Evolutionary conservation across 2,113 vertebrate species (phyloP).

Genomic region (Ictalurus punctatus): DNA sequence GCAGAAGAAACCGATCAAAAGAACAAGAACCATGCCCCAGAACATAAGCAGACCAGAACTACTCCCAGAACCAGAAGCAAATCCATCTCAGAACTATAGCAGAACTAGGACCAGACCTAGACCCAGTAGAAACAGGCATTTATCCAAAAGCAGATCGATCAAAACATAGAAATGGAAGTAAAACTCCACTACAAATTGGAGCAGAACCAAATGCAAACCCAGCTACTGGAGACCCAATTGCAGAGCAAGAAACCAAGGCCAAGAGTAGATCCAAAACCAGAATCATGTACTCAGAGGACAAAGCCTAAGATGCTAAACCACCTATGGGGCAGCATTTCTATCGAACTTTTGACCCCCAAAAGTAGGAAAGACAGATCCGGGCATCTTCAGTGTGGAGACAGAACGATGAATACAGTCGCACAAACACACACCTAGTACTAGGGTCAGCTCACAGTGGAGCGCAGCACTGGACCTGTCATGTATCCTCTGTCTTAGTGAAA

Average conservation of each 20-base stretch:
- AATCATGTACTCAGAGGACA: not conserved
- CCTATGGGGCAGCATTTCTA: not conserved
- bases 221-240: not conserved
- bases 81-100: not conserved
- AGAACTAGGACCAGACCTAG: not conserved
- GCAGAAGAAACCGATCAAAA: not conserved
- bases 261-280: not conserved
- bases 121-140: not conserved
- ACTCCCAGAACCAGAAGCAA: not conserved
- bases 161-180: not conserved
- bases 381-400: not conserved
- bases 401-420: not conserved
- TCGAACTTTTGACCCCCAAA: not conserved
- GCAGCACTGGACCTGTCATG: slow-evolving; percentile 35
- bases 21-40: not conserved
- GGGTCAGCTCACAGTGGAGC: slow-evolving; percentile 16
- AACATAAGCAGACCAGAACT: not conserved
- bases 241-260: not conserved
- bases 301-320: not conserved
- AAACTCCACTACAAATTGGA: not conserved
- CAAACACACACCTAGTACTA: slow-evolving; percentile 26
- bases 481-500: slow-evolving; percentile 25
- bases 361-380: not conserved
- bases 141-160: not conserved
- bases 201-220: not conserved